Percentiles rank a stretch among this genome's conserved stretches.
phyloP scores from a whole-genome alignment of 1,140 invertebrate genomes.

The Lasaia peninsularis region DNA sequence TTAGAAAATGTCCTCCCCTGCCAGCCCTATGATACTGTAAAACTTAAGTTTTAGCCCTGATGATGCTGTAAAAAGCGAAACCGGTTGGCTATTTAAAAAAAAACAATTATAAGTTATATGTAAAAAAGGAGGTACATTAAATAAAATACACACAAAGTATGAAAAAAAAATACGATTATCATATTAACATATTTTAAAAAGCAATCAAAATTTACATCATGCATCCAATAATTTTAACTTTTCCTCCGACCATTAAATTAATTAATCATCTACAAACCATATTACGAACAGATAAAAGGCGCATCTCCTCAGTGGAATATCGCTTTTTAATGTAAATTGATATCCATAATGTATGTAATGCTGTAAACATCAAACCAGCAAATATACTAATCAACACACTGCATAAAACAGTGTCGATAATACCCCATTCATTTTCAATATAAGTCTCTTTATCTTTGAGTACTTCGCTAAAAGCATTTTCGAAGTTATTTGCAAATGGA shows the following conservation, averaged over 20 bases:
- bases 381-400: conserved; percentile 30
- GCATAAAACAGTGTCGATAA: conserved; percentile 40
- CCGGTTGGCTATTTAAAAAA: too few relatives aligned
- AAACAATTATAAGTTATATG: too few relatives aligned
- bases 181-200: too few relatives aligned
- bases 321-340: conserved; percentile 24
- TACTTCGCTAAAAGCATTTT: conserved; percentile 29
- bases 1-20: too few relatives aligned
- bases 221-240: not conserved
- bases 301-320: conserved; percentile 18
- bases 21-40: too few relatives aligned
- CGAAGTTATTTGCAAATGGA: conserved; percentile 31
- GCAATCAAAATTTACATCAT: too few relatives aligned
- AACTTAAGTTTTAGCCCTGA: too few relatives aligned
- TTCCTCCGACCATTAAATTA: not conserved
- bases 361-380: conserved; percentile 27
- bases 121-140: too few relatives aligned
- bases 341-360: conserved; percentile 30
- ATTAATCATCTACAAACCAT: not conserved
- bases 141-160: too few relatives aligned
- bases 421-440: conserved; percentile 33
- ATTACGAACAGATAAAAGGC: not conserved
- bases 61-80: too few relatives aligned
- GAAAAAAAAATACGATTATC: too few relatives aligned
- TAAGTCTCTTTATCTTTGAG: conserved; percentile 31